Percentiles rank a stretch among this genome's conserved stretches.
phyloP scores from a whole-genome alignment of 2,113 vertebrate genomes.

The Prietella phreatophila region DNA sequence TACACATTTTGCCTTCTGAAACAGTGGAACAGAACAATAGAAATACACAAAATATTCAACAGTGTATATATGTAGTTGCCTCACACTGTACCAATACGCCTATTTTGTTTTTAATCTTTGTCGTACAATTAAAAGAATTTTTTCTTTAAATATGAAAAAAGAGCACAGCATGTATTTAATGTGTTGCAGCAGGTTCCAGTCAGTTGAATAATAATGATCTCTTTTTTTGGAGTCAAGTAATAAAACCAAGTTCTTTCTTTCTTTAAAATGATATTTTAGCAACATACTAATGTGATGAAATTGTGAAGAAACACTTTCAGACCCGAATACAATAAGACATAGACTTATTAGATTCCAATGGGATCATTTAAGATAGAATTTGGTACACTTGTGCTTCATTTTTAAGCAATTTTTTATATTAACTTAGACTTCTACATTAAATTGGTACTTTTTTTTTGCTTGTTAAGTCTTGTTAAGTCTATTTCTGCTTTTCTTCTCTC shows the following conservation, averaged over 20 bases:
- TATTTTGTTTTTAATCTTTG: not conserved
- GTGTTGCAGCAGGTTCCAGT: too few species aligned
- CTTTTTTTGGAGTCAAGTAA: not conserved
- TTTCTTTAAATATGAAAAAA: not conserved
- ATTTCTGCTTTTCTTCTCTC: not conserved
- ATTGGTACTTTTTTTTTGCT: not conserved
- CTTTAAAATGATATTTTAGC: too few species aligned
- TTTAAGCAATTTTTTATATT: not conserved
- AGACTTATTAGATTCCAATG: not conserved
- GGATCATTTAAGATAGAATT: constrained; percentile 1
- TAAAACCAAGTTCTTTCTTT: not conserved
- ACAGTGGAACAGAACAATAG: not conserved
- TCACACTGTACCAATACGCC: not conserved
- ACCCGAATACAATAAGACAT: not conserved
- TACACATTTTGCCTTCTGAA: not conserved
- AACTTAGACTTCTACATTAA: not conserved
- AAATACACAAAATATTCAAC: not conserved
- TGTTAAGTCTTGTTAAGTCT: not conserved
- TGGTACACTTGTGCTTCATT: not conserved
- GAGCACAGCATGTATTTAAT: too few species aligned
- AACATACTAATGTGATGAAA: not conserved
- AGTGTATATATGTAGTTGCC: not conserved
- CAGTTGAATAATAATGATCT: too few species aligned
- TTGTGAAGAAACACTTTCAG: not conserved
- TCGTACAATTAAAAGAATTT: not conserved